Evolutionary conservation across 2,797 vertebrate species (phyloP).

Genomic region (Anas flavirostris): DNA sequence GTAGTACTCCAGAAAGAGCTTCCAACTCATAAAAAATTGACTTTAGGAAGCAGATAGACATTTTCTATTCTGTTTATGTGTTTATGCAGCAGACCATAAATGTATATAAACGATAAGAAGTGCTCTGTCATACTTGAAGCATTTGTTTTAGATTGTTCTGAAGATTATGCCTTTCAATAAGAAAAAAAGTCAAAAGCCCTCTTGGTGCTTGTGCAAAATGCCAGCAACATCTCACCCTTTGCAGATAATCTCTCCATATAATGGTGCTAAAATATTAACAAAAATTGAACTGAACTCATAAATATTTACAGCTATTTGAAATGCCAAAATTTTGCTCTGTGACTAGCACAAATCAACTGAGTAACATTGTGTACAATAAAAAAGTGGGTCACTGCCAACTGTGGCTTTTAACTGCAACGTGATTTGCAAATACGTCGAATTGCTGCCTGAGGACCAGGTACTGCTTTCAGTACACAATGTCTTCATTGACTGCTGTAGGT

Average conservation of each 20-base stretch:
- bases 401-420: slow-evolving; percentile 52
- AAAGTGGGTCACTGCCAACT: slow-evolving; percentile 64
- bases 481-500: slow-evolving; percentile 26
- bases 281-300: slow-evolving; percentile 51
- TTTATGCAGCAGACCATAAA: neutral
- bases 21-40: neutral
- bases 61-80: neutral
- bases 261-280: slow-evolving; percentile 45
- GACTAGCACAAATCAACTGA: slow-evolving; percentile 41
- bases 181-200: slow-evolving; percentile 1
- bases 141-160: slow-evolving; percentile 3
- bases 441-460: slow-evolving; percentile 71
- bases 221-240: slow-evolving; percentile 39
- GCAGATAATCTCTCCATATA: slow-evolving; percentile 6
- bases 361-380: slow-evolving; percentile 38
- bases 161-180: neutral
- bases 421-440: slow-evolving; percentile 72
- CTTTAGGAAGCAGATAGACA: neutral
- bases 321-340: slow-evolving; percentile 37
- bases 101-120: neutral
- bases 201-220: neutral
- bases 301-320: slow-evolving; percentile 68
- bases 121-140: neutral
- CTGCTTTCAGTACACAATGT: slow-evolving; percentile 19
- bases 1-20: neutral